Base-by-base conservation (phyloP, 2,797 vertebrate species). In the Bucorvus abyssinicus region DNA sequence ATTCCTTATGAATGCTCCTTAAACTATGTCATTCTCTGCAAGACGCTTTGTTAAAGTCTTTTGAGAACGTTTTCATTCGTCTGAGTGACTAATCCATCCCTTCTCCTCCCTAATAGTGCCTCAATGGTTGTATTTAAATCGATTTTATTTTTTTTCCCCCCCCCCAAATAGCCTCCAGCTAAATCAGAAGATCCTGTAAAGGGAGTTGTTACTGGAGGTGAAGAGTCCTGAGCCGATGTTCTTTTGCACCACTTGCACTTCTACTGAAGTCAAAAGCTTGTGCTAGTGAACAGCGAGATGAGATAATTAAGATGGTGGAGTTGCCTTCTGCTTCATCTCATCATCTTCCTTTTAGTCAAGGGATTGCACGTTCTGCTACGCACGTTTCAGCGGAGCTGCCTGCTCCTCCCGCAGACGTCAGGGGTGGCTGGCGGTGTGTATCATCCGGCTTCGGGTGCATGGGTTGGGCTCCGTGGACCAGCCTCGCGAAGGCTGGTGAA, bases 351-450 rank as follows among this genome's bases (percentile, higher is more conserved):
- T 49, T 56, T 24, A 14, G 24, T n/a, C 21, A 14, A 52, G 30
- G 49, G 45, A 4, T 60, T 7, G 2, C 57, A 7, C 1, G 4
- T 23, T 50, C 42, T 20, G 4, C 56, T 56, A 3, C 2, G 3
- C 13, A 1, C 0, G 2, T 60, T 47, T 12, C 47, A 50, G 5
- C 24, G 44, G 7, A 3, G 52, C 16, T 50, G 67, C 8, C 6
- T 3, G 5, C 57, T 84, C 19, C 24, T 82, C 24, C 29, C 1
- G 6, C 36, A 12, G 6, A 2, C 32, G 22, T 26, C 0, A 1
- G 29, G 52, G 53, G 20, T 19, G 7, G 59, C 32, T 69, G 68
- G 6, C 1, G 6, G 6, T 27, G 27, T 14, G 26, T 15, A 2
- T 44, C 36, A 3, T 32, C 73, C 20, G 67, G 21, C 45, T 47